Evolutionary conservation across 2,797 vertebrate species (phyloP), one percentile per base, ranked within the genome.

Genomic region (Tokudaia tokunoshimensis): DNA sequence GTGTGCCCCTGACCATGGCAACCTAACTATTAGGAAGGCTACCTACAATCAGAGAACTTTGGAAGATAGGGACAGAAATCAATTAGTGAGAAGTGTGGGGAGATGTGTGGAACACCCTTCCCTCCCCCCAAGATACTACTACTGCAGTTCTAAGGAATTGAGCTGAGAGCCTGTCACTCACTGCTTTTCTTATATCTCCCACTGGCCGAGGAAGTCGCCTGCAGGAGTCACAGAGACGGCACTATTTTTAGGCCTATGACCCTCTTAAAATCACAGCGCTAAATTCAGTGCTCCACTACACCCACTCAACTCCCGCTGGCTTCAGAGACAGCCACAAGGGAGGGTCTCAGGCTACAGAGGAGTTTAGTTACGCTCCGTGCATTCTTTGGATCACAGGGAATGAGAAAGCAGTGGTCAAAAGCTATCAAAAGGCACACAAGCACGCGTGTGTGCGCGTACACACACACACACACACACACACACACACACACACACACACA

Each of bases 161-260:
- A 59, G 82, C 88, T n/a, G 87, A 92, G 55, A 3, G 20, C 26
- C 70, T 41, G 37, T n/a, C 6, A 8, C 92, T 84, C 20, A 72
- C 70, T 79, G 26, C 44, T 89, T 89, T 85, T 91, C 44, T 59
- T 47, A 9, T 2, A 89, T 91, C 81, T n/a, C 89, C 92, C 89
- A 91, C 91, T 96, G 80, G 89, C 93, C 0, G 15, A 95, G 93
- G 83, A 97, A 97, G 92, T 75, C 80, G 94, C 87, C 94, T 83
- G 89, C 61, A 95, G 93, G 92, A 98, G 87, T 93, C 95, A 93
- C 98, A 98, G 98, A 97, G 97, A 96, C 94, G 94, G 29, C 97
- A 98, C 98, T 98, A 98, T 98, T 99, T 98, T 98, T 98, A 98
- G 98, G 97, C 97, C 98, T 97, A 81, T 94, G 98, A 98, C 98